These are phyloP conservation scores for Sycophila texana DNA, from an alignment of 2,888 invertebrate species.

Conservation along the genomic window DNA sequence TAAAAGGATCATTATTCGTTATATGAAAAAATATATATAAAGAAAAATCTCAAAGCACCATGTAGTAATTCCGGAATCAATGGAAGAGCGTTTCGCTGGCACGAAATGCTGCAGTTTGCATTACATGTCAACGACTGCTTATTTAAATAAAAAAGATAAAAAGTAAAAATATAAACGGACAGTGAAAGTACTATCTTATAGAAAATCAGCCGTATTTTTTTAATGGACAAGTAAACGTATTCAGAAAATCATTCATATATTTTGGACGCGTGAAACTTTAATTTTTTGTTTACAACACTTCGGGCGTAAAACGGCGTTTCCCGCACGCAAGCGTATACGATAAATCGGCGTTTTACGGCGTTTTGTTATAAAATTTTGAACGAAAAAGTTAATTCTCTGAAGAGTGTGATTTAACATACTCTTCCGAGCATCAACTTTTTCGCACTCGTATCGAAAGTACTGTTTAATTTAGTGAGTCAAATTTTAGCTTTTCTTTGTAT, in stretches of 20 bases:
- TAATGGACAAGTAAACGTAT: conserved; percentile 52
- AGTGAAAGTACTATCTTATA: background rate
- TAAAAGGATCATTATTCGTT: background rate
- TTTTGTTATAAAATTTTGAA: no score
- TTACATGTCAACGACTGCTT: background rate
- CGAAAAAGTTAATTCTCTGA: no score
- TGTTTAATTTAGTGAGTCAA: background rate
- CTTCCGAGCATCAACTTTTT: no score
- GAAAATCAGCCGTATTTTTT: conserved; percentile 41
- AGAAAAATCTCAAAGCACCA: conserved; percentile 29
- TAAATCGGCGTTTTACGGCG: no score
- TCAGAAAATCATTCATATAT: conserved; percentile 41
- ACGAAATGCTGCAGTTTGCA: background rate
- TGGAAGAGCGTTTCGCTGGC: conserved; percentile 27
- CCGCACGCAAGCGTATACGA: background rate
- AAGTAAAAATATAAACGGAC: background rate
- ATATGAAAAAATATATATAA: background rate
- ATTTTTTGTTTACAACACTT: conserved; percentile 9
- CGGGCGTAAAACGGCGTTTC: background rate
- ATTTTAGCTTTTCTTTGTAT: conserved; percentile 26
- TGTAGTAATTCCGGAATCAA: conserved; percentile 19
- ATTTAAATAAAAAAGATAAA: background rate
- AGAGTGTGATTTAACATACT: no score
- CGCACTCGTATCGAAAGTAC: no score
- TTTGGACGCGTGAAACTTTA: conserved; percentile 34